Evolutionary conservation across 2,797 vertebrate species (phyloP), one percentile per base, ranked within the genome.

Genomic region (Rallus crepitans): DNA sequence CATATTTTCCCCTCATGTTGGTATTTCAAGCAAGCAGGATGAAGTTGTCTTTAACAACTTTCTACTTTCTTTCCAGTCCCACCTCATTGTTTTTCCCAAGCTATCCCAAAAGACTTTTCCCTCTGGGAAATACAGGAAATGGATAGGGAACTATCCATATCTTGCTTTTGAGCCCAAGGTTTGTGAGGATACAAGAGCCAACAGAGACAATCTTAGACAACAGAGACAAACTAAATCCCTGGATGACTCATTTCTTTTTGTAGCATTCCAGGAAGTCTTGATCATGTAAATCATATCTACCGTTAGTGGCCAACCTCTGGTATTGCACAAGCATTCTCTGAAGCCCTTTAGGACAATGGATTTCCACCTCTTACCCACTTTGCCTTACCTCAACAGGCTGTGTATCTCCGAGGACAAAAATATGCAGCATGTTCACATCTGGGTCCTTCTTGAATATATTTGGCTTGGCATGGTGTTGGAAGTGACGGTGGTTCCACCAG

Each of bases 401-500:
- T 2, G 97, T 98, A 6, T 98, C 82, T 60, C 99, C 99, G 11
- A 99, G 94, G 21, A 99, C 99, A 73, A 99, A 99, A 25, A 99
- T 11, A 1, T 98, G 98, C 73, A 99, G 88, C 99, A 99, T 99
- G 98, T 99, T 99, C 85, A 99, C 98, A 10, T 99, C 99, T 0
- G 99, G 99, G 66, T 99, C 99, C 95, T 99, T 99, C 33, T 94
- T 87, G 97, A 99, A 98, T 92, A 99, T 94, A 94, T 99, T 99
- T 83, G 99, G 99, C 91, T 99, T 99, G 65, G 99, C 99, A 0
- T 99, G 99, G 88, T 99, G 99, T 94, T 99, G 99, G 97, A 99
- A 99, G 96, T 99, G 99, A 15, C 99, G 98, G 80, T 99, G 99
- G 97, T 99, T 99, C 99, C 99, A 99, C 99, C 99, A 99, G 96